Percentiles rank a stretch among this genome's conserved stretches.
Conservation (phyloP, 2,113 vertebrate species). For the Cottus gobio region DNA sequence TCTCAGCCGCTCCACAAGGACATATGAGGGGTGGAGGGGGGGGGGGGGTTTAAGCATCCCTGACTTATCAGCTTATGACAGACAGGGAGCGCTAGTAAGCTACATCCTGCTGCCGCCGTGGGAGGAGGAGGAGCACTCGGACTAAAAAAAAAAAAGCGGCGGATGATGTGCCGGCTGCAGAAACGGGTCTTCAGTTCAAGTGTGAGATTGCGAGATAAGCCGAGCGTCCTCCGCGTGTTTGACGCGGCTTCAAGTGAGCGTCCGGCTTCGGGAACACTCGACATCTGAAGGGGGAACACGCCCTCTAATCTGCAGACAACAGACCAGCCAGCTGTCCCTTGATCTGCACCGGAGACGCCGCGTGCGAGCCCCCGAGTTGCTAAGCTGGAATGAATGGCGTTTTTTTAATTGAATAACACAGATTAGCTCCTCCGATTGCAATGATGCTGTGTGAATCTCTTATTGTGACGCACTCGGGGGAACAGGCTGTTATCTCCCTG, state of each 20-base stretch:
- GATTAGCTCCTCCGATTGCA: slow-evolving; percentile 63
- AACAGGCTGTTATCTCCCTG: slow-evolving; percentile 30
- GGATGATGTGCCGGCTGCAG: slow-evolving; percentile 2
- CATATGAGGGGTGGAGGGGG: slow-evolving; percentile 11
- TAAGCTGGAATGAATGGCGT: slow-evolving; percentile 52
- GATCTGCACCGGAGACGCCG: slow-evolving; percentile 40
- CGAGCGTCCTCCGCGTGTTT: slow-evolving; percentile 22
- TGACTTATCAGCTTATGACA: slow-evolving; percentile 46
- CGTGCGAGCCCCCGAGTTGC: slow-evolving; percentile 45
- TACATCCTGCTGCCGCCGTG: slow-evolving; percentile 9
- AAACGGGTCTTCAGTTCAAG: slow-evolving; percentile 28
- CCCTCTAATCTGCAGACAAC: slow-evolving; percentile 64
- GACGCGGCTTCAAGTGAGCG: slow-evolving; percentile 13
- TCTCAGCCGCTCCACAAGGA: slow-evolving; percentile 37
- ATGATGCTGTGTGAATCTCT: slow-evolving; percentile 33
- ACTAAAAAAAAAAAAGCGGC: background rate
- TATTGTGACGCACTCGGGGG: slow-evolving; percentile 5
- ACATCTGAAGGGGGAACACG: slow-evolving; percentile 17
- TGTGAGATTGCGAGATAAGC: slow-evolving; percentile 42
- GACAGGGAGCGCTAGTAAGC: slow-evolving; percentile 55
- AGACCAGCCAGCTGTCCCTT: slow-evolving; percentile 51
- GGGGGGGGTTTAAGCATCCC: slow-evolving; percentile 10
- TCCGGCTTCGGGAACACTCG: slow-evolving; percentile 26
- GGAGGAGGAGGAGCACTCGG: slow-evolving; percentile 2
- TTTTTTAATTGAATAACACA: slow-evolving; percentile 67